Evolutionary conservation across 2,113 vertebrate species (phyloP).

Genomic region (Ceuthmochares aereus): DNA sequence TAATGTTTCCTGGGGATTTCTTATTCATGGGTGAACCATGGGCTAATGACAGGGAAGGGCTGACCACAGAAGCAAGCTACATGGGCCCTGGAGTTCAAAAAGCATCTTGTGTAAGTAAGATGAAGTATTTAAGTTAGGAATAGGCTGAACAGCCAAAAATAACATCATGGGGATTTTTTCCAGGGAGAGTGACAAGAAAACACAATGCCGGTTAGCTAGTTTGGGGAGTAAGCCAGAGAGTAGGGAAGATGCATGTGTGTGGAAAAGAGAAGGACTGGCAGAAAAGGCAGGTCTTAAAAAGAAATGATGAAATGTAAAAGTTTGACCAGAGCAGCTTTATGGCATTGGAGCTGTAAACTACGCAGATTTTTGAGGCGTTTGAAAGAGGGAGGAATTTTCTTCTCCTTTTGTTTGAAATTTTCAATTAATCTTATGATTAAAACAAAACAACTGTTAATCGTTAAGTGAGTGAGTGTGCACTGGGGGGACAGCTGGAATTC

Average conservation of each 20-base stretch:
- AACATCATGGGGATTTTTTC: not conserved
- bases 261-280: not conserved
- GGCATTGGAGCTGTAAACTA: not conserved
- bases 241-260: not conserved
- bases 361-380: not conserved
- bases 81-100: not conserved
- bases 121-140: not conserved
- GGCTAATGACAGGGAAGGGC: not conserved
- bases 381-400: not conserved
- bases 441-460: not conserved
- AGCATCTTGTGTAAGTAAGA: not conserved
- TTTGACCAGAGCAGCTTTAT: not conserved
- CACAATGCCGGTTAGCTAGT: not conserved
- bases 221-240: not conserved
- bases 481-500: not conserved
- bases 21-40: rapidly evolving
- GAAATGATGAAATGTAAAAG: not conserved
- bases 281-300: not conserved
- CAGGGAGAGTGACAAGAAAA: not conserved
- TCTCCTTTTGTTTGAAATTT: not conserved
- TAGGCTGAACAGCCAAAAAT: not conserved
- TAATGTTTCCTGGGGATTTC: not conserved
- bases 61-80: not conserved
- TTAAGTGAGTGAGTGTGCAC: not conserved
- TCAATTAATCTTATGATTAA: not conserved